Evolutionary conservation across 2,797 vertebrate genomes (phyloP), one percentile per base, ranked within the genome.

Genomic region (Macropodus opercularis): DNA sequence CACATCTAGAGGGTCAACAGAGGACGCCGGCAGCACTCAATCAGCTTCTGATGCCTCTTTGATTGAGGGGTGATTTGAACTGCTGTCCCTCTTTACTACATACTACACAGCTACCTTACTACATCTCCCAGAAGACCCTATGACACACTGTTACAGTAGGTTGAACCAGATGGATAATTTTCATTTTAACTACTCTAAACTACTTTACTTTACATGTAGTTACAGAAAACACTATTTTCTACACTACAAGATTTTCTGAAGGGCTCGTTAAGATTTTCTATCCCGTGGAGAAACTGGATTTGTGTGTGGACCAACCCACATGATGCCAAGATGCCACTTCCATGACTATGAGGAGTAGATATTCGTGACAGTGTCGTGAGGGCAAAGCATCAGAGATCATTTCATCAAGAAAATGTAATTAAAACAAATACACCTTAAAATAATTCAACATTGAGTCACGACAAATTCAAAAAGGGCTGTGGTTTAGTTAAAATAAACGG

Each of bases 21-120:
- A 76, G 77, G 75, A 80, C 70, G 66, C 44, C 26, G 41, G 56
- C 52, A 35, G 31, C 43, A 47, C 35, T 36, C 68, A 65, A 72
- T n/a, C n/a, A n/a, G 53, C 38, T 23, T 55, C 69, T 40, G 39
- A 72, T 14, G 23, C 6, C 4, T 17, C 43, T 64, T 26, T 47
- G 11, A 53, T 35, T 5, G 10, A 61, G 26, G 8, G 24, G n/a
- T n/a, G 17, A 40, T 29, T 58, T 54, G 44, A 27, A 35, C 41
- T 22, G 27, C 8, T 29, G 27, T 35, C 13, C 31, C 31, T 34
- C 12, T 13, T 35, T 36, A n/a, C 15, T 36, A n/a, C 9, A 36
- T n/a, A 36, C 15, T 36, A 6, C 7, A 8, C 7, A 15, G 34
- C 34, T 35, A 14, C 6, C n/a, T 35, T 35, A 13, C 34, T 36